These are phyloP conservation scores for Agapornis roseicollis DNA, from an alignment of 2,113 vertebrate genomes.

Conservation along the genomic window DNA sequence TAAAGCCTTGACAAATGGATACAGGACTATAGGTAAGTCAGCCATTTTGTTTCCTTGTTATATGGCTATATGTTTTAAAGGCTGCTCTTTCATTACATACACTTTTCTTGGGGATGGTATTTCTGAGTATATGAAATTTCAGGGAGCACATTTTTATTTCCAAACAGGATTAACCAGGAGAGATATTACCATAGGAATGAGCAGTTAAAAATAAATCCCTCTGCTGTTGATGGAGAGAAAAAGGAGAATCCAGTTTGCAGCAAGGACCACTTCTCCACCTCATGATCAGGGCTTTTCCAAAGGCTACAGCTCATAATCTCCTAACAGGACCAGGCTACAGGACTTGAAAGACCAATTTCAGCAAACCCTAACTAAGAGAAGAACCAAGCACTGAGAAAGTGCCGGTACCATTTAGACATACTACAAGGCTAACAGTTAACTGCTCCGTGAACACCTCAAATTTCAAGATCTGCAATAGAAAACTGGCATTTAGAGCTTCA, in stretches of 20 bases:
- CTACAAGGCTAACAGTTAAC: accelerated
- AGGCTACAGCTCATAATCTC: background rate
- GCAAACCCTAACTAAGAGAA: too few relatives aligned
- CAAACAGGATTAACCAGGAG: background rate
- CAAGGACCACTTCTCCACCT: background rate
- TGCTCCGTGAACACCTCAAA: background rate
- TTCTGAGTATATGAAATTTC: background rate
- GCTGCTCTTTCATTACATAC: background rate
- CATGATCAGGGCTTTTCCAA: background rate
- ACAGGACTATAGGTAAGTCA: background rate
- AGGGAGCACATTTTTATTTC: background rate
- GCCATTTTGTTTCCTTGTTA: background rate
- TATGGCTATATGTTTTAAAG: background rate
- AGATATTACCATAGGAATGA: background rate
- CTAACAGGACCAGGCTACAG: accelerated
- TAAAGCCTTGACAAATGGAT: background rate
- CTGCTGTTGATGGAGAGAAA: background rate
- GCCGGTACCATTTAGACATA: accelerated
- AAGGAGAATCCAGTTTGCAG: background rate
- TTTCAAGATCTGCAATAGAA: background rate
- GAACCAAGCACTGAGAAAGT: background rate
- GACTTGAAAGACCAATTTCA: background rate
- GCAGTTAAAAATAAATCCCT: background rate
- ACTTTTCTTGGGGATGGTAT: background rate
- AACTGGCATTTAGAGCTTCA: background rate